These are phyloP conservation scores for Candoia aspera DNA, from an alignment of 2,113 vertebrate genomes.

Conservation along the genomic window DNA sequence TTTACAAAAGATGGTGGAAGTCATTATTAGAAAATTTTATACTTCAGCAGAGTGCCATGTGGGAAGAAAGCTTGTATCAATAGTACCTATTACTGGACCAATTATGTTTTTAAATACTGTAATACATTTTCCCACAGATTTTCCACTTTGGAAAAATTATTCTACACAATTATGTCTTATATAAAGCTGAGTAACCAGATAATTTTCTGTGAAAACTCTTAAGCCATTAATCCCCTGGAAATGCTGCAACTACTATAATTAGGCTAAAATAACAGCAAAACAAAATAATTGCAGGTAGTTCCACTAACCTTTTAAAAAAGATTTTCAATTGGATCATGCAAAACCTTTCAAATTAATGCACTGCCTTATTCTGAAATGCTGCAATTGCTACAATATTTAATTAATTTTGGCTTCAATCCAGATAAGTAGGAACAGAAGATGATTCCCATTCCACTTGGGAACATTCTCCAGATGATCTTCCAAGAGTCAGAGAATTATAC, in stretches of 20 bases:
- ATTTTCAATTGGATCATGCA: not conserved
- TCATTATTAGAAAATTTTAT: not conserved
- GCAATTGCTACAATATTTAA: not conserved
- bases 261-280: slow-evolving; percentile 4
- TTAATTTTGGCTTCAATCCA: not conserved
- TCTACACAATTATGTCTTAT: not conserved
- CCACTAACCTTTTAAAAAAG: not conserved
- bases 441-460: not conserved
- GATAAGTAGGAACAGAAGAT: not conserved
- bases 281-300: not conserved
- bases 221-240: slow-evolving; percentile 1
- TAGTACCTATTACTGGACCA: not conserved
- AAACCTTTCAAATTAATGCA: not conserved
- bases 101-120: not conserved
- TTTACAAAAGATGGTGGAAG: not conserved
- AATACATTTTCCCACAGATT: not conserved
- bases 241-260: not conserved
- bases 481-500: not conserved
- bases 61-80: not conserved
- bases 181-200: not conserved
- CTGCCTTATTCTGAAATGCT: not conserved
- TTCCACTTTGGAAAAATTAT: not conserved
- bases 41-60: not conserved
- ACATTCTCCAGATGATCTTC: not conserved
- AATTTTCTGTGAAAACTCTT: not conserved